Evolutionary conservation across 2,797 vertebrate species (phyloP).

Genomic region (Darevskia nairensis): DNA sequence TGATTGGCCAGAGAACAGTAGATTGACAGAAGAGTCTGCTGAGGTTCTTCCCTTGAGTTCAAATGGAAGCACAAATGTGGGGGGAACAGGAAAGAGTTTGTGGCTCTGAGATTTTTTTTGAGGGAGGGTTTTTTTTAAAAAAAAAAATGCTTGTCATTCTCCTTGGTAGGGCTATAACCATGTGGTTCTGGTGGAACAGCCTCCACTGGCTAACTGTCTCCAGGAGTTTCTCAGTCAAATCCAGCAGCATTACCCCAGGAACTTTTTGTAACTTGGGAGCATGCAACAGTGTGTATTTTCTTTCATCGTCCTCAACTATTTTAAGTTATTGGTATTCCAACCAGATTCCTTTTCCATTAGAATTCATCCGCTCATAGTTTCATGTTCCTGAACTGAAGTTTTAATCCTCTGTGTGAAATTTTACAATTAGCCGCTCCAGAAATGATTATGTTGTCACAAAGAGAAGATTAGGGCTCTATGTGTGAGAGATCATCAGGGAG

Average conservation of each 20-base stretch:
- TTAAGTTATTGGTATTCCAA: slow-evolving; percentile 56
- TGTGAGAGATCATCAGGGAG: slow-evolving; percentile 47
- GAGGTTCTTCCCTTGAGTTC: too few relatives aligned
- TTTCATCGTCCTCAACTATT: slow-evolving; percentile 5
- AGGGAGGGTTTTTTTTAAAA: too few relatives aligned
- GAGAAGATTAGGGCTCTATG: slow-evolving; percentile 69
- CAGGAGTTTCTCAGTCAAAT: background rate
- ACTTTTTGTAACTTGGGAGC: background rate
- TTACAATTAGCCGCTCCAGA: slow-evolving; percentile 67
- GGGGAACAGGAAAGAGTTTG: too few relatives aligned
- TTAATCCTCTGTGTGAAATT: slow-evolving; percentile 71
- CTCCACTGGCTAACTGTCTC: too few relatives aligned
- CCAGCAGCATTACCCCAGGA: background rate
- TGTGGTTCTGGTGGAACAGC: too few relatives aligned
- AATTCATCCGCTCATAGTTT: slow-evolving; percentile 53
- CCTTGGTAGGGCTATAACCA: too few relatives aligned
- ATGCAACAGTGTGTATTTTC: background rate
- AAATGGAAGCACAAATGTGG: too few relatives aligned
- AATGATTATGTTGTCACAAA: slow-evolving; percentile 76
- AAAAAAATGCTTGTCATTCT: too few relatives aligned
- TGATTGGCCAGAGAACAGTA: too few relatives aligned
- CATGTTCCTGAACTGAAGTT: slow-evolving; percentile 61
- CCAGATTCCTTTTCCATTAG: slow-evolving; percentile 28
- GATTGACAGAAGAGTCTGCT: too few relatives aligned
- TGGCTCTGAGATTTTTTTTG: too few relatives aligned